Conservation (phyloP, 2,888 invertebrate genomes). For the Callimorpha dominula region DNA sequence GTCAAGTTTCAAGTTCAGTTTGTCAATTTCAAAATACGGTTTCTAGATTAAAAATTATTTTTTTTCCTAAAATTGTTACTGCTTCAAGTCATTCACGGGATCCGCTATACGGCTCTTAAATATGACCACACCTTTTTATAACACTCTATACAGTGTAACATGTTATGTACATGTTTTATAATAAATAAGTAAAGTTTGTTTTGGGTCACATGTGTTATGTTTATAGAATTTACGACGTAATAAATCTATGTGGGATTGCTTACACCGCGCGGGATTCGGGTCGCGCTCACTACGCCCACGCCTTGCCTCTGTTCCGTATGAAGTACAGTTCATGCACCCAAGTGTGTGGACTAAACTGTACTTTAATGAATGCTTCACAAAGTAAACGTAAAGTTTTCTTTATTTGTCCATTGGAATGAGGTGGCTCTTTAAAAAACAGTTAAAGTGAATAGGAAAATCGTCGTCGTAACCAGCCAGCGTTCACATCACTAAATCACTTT, state of each 20-base stretch:
- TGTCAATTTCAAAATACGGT: too few relatives aligned
- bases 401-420: not conserved
- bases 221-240: slow-evolving; percentile 72
- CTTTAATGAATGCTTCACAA: slow-evolving; percentile 18
- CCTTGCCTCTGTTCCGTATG: slow-evolving; percentile 32
- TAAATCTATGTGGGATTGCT: slow-evolving; percentile 65
- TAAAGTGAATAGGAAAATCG: not conserved
- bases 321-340: slow-evolving; percentile 24
- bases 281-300: slow-evolving; percentile 47
- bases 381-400: not conserved
- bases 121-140: not conserved
- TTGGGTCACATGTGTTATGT: slow-evolving; percentile 63
- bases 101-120: too few relatives aligned
- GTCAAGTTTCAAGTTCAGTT: too few relatives aligned
- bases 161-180: slow-evolving; percentile 17
- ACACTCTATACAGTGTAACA: slow-evolving; percentile 22
- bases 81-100: too few relatives aligned
- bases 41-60: too few relatives aligned
- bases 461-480: not conserved
- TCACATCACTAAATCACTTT: too few relatives aligned
- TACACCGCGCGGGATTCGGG: slow-evolving; percentile 36
- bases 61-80: too few relatives aligned
- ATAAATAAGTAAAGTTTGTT: slow-evolving; percentile 51
- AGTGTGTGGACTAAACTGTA: slow-evolving; percentile 44
- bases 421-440: not conserved